These are phyloP conservation scores for Chironomus tepperi DNA, from an alignment of 1,140 invertebrate species.

Conservation along the genomic window DNA sequence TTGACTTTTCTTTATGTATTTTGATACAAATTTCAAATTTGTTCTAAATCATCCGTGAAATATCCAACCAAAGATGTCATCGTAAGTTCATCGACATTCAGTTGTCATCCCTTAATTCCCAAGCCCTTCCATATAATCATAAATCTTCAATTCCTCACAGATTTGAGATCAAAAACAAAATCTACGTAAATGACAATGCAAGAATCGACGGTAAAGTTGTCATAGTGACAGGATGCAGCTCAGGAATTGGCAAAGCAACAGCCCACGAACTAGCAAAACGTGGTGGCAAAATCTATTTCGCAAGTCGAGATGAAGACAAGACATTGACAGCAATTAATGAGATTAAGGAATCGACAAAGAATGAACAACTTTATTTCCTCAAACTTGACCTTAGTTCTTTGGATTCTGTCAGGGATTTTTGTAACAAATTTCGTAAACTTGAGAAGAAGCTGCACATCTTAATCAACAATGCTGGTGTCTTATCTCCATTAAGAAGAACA, in stretches of 20 bases:
- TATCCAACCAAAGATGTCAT: too few species aligned
- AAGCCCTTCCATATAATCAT: background rate
- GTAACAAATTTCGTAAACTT: constrained; percentile 30
- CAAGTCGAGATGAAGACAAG: constrained; percentile 69
- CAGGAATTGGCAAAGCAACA: constrained; percentile 84
- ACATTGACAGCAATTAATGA: constrained; percentile 51
- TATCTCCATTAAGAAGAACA: constrained; percentile 37
- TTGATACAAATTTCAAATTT: too few species aligned
- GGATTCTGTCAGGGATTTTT: constrained; percentile 64
- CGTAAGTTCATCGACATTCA: too few species aligned
- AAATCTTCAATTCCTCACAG: constrained; percentile 35
- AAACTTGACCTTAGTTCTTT: constrained; percentile 70
- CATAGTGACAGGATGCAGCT: constrained; percentile 79
- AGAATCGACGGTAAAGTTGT: constrained; percentile 59
- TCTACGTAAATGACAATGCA: constrained; percentile 41
- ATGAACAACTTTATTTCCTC: constrained; percentile 57
- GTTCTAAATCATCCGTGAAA: too few species aligned
- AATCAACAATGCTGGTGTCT: constrained; percentile 48
- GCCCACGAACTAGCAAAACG: constrained; percentile 64
- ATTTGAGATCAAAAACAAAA: constrained; percentile 45
- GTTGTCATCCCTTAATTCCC: too few species aligned
- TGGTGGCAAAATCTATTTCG: constrained; percentile 73
- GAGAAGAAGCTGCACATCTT: constrained; percentile 45
- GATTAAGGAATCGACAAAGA: constrained; percentile 42
- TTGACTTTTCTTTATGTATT: too few species aligned